Conservation (phyloP, 2,888 invertebrate species). For the Suillia variegata region DNA sequence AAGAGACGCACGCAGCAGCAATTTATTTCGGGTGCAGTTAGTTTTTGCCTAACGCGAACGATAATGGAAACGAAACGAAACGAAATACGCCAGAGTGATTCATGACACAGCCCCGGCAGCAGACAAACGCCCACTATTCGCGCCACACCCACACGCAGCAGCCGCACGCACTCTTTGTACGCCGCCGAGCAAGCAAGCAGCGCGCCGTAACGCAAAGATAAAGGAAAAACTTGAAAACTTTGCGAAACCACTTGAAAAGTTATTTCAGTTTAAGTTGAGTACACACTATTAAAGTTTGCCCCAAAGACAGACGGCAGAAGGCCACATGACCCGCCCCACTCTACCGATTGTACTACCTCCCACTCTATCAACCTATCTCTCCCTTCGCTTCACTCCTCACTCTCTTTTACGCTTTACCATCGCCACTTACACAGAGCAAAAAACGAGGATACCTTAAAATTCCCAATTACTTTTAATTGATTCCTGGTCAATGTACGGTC, state of each 20-base stretch:
- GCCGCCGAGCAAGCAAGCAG: no score
- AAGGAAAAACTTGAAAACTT: conserved; percentile 18
- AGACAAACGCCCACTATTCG: no score
- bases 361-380: no score
- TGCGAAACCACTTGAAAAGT: conserved; percentile 25
- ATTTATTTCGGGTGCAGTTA: background rate
- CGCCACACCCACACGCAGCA: no score
- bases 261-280: conserved; percentile 23
- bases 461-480: no score
- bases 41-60: background rate
- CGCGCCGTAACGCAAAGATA: background rate
- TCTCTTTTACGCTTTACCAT: no score
- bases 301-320: conserved; percentile 8
- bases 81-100: background rate
- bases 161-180: background rate
- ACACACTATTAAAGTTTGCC: conserved; percentile 22
- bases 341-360: no score
- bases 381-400: no score
- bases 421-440: no score
- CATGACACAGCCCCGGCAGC: background rate
- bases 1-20: no score
- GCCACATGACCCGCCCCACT: conserved; percentile 7
- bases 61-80: background rate
- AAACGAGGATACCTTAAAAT: no score
- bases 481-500: no score